Conservation (phyloP, 2,888 invertebrate genomes). For the Isoperla grammatica region DNA sequence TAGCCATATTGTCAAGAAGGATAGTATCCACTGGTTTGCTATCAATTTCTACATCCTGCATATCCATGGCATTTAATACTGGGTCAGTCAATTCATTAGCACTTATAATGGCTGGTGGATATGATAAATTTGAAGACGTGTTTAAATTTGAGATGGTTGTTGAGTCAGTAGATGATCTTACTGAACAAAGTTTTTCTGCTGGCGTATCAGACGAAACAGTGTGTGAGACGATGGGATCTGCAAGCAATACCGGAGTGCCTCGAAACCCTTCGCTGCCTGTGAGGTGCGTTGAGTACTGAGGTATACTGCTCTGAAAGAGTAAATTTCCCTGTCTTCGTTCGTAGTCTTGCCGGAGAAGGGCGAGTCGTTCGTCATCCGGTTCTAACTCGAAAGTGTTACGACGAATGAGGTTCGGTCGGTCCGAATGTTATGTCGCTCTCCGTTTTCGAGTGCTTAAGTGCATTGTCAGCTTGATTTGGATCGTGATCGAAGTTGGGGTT, state of each 20-base stretch:
- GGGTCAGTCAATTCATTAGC: too few species aligned
- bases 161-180: not conserved
- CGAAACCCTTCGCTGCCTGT: slow-evolving; percentile 40
- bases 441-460: not conserved
- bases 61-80: too few species aligned
- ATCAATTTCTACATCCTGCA: too few species aligned
- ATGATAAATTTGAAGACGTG: not conserved
- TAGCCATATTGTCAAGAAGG: too few species aligned
- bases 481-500: not conserved
- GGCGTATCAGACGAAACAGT: not conserved
- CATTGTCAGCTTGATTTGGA: not conserved
- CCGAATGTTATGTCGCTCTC: not conserved
- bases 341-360: slow-evolving; percentile 48
- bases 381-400: slow-evolving; percentile 47
- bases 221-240: not conserved
- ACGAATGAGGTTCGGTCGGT: slow-evolving; percentile 36
- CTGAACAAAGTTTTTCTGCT: too few species aligned
- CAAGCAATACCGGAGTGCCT: slow-evolving; percentile 1
- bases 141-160: not conserved
- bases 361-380: slow-evolving; percentile 43
- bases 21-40: too few species aligned
- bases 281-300: slow-evolving; percentile 54
- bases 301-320: slow-evolving; percentile 56
- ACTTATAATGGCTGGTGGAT: too few species aligned
- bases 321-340: slow-evolving; percentile 55